Percentiles rank a stretch among this genome's conserved stretches.
These are phyloP conservation scores for Trissolcus basalis DNA, from an alignment of 1,140 invertebrate species.

Conservation along the genomic window DNA sequence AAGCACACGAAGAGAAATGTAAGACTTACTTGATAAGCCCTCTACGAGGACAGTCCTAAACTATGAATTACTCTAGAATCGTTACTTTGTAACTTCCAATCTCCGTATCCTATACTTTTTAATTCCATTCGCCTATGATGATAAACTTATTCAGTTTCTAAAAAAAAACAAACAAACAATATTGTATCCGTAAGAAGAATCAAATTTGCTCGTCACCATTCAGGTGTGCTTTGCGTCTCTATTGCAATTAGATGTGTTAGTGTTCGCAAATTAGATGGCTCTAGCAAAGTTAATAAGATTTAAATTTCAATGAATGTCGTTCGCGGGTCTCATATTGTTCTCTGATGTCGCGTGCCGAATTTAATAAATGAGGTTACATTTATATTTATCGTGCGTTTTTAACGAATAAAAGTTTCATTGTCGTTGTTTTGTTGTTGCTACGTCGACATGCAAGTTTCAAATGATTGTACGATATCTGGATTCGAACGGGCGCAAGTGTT, in stretches of 20 bases:
- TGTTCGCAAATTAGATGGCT: constrained; percentile 17
- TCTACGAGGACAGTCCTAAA: constrained; percentile 48
- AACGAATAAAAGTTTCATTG: constrained; percentile 29
- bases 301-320: constrained; percentile 41
- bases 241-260: constrained; percentile 19
- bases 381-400: constrained; percentile 46
- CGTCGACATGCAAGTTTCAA: constrained; percentile 6
- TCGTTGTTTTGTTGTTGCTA: constrained; percentile 26
- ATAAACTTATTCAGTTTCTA: too few relatives aligned
- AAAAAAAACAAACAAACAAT: neutral
- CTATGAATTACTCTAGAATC: constrained; percentile 32
- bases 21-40: constrained; percentile 50
- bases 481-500: too few relatives aligned
- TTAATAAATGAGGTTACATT: constrained; percentile 15
- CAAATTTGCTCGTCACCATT: constrained; percentile 15
- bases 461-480: too few relatives aligned
- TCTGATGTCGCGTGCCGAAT: constrained; percentile 20
- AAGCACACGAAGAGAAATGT: constrained; percentile 40
- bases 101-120: neutral
- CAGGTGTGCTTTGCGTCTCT: constrained; percentile 3
- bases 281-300: constrained; percentile 31
- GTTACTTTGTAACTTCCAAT: constrained; percentile 27
- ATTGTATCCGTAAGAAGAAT: neutral
- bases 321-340: constrained; percentile 34
- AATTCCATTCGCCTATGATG: neutral